phyloP scores from a whole-genome alignment of 2,797 vertebrate species.

The Rhinogobio ventralis region DNA sequence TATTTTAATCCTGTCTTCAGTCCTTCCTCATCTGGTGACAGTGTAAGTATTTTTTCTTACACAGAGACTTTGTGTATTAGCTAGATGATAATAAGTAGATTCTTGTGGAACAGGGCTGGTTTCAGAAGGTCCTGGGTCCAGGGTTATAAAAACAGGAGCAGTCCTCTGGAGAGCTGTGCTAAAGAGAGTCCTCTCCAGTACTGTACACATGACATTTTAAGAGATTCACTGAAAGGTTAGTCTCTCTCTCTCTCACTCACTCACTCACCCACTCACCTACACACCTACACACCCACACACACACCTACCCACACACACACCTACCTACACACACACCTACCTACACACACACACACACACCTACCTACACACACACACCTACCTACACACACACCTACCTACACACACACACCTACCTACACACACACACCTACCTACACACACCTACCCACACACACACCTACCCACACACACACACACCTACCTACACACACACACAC shows the following conservation, averaged over 20 bases:
- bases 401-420: background rate
- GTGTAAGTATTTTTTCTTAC: background rate
- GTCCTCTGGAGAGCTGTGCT: slow-evolving; percentile 26
- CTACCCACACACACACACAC: background rate
- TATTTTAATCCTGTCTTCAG: no score
- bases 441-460: no score
- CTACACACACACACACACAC: background rate
- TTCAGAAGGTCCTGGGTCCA: slow-evolving; percentile 30
- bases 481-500: background rate
- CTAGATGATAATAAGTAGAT: background rate
- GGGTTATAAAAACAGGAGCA: slow-evolving; percentile 15
- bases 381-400: no score
- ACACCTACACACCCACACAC: background rate
- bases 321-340: no score
- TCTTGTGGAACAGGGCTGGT: slow-evolving; percentile 4
- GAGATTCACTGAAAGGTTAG: slow-evolving; percentile 58
- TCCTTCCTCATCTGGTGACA: no score
- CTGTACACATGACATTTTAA: slow-evolving; percentile 61
- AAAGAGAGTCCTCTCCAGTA: slow-evolving; percentile 11
- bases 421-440: no score
- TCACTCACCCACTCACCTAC: background rate
- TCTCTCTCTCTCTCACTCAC: background rate
- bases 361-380: background rate
- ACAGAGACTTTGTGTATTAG: background rate
- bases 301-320: no score